Base-by-base conservation (phyloP, 2,888 invertebrate genomes). In the Cheilosia soror region DNA sequence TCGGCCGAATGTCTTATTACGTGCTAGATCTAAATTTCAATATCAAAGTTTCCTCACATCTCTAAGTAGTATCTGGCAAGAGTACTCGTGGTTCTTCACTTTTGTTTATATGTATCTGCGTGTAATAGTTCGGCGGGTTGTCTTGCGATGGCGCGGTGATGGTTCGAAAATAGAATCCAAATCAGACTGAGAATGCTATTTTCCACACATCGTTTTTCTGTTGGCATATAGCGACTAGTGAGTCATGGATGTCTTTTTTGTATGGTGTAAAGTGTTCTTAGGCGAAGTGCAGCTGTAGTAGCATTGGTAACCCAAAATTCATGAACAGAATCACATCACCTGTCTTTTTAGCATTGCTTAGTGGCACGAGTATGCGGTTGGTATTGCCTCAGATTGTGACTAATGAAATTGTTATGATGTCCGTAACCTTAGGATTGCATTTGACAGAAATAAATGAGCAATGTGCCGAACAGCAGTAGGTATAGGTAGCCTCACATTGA, bases 1-100 rank as follows among this genome's bases (percentile, higher is more conserved):
- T 81, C 44, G 47, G 66, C 65, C 73, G 66, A 66, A 60, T 80
- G 60, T 47, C 62, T 85, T 75, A 76, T 76, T 72, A 80, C 47
- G 71, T 77, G 66, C 85, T 62, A 81, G 72, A 68, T 77, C 81
- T 77, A 72, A 68, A 85, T 85, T 84, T 85, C 85, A 85, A 85
- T 85, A 85, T 85, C 79, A 84, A 58, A 77, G 47, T 53, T 65
- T 77, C 53, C 44, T 65, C 62, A 63, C 53, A 25, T 40, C 42
- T 71, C 53, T 40, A 53, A 55, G 37, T 51, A 53, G 25, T 78
- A 42, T 60, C 37, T 78, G 53, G 53, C 53, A 53, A 53, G 15
- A 37, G 37, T 37, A 37, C 37, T 37, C 37, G 40, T 44, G 15
- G 40, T 31, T 53, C 53, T 40, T 53, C 42, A 53, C 40, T 47